Evolutionary conservation across 2,888 invertebrate genomes (phyloP).

Genomic region (Odontocolon sp.): DNA sequence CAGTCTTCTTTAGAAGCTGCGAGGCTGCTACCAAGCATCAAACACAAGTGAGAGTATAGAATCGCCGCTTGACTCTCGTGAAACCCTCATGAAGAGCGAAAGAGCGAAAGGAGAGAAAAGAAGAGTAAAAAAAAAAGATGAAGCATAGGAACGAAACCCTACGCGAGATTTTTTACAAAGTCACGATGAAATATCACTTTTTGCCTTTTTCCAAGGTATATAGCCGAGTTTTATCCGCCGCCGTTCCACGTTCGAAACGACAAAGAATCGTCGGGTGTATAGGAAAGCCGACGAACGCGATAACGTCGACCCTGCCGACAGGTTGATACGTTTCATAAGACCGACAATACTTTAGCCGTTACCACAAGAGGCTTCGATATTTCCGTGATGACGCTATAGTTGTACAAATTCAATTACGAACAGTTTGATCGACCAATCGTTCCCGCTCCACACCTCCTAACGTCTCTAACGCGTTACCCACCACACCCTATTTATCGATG

Average conservation of each 20-base stretch:
- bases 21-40: background rate
- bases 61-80: background rate
- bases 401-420: constrained; percentile 57
- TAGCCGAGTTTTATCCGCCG: constrained; percentile 34
- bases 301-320: constrained; percentile 50
- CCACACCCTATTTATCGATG: constrained; percentile 1
- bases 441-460: background rate
- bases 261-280: background rate
- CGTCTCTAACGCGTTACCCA: background rate
- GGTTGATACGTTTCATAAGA: constrained; percentile 49
- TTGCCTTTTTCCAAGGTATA: constrained; percentile 18
- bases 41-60: background rate
- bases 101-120: background rate
- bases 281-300: constrained; percentile 4
- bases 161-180: constrained; percentile 38
- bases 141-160: constrained; percentile 4
- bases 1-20: constrained; percentile 7
- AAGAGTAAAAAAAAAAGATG: constrained; percentile 16
- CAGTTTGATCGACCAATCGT: constrained; percentile 37
- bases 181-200: constrained; percentile 60
- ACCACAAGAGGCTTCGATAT: constrained; percentile 26
- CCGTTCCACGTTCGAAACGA: background rate
- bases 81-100: constrained; percentile 10
- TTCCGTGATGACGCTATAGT: constrained; percentile 45
- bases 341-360: constrained; percentile 22